phyloP scores from a whole-genome alignment of 2,888 invertebrate species.

The Prosopocoilus inquinatus region DNA sequence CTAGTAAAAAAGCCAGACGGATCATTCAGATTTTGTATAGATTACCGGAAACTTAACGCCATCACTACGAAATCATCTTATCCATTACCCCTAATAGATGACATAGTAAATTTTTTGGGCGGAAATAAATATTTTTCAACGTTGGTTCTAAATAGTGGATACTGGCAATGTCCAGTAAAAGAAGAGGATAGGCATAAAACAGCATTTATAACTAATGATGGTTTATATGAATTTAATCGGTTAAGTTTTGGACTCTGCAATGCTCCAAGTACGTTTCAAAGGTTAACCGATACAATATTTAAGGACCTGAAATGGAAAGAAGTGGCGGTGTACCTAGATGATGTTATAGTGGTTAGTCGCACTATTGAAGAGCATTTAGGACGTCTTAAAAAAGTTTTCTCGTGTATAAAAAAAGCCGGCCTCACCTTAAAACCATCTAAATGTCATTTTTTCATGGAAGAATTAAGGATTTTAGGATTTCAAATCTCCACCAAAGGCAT shows the following conservation, averaged over 20 bases:
- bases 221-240: background rate
- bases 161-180: background rate
- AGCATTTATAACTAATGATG: background rate
- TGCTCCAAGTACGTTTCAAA: constrained; percentile 30
- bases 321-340: constrained; percentile 31
- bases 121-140: background rate
- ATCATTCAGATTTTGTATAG: too few species aligned
- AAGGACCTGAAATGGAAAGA: constrained; percentile 20
- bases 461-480: constrained; percentile 19
- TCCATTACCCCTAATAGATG: too few species aligned
- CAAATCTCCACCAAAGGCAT: constrained; percentile 25
- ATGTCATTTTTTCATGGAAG: constrained; percentile 17
- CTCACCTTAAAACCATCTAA: constrained; percentile 27
- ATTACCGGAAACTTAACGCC: too few species aligned
- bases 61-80: too few species aligned
- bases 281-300: constrained; percentile 28
- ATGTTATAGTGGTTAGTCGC: constrained; percentile 28
- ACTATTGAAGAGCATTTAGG: constrained; percentile 27
- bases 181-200: background rate
- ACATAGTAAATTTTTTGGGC: too few species aligned
- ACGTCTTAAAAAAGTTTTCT: constrained; percentile 26
- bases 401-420: constrained; percentile 18
- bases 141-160: background rate
- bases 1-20: too few species aligned
- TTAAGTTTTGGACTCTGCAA: constrained; percentile 31